Conservation (phyloP, 2,797 vertebrate species). For the Pseudopleuronectes americanus region DNA sequence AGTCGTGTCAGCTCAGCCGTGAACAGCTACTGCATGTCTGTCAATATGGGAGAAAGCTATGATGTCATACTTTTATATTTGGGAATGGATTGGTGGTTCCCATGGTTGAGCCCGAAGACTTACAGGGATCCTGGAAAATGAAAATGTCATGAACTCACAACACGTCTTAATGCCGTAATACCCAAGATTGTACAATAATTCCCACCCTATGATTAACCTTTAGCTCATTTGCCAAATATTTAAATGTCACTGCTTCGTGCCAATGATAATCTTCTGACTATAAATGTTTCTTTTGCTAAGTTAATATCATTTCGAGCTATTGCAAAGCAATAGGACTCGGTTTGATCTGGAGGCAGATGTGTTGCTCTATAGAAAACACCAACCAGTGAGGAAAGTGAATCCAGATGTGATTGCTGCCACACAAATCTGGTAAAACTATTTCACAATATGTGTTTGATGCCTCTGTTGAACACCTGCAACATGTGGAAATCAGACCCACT, state of each 20-base stretch:
- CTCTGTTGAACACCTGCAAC: background rate
- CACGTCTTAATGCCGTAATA: no score
- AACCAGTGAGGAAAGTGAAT: background rate
- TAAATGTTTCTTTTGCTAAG: no score
- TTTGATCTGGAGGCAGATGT: background rate
- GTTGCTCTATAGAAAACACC: background rate
- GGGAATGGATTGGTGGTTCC: background rate
- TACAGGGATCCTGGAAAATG: background rate
- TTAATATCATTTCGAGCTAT: no score
- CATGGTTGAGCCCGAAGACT: background rate
- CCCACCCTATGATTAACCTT: no score
- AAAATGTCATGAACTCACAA: no score
- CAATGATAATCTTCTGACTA: background rate
- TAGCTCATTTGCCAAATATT: no score
- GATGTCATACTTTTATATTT: background rate
- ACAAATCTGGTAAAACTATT: no score
- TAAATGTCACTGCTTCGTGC: constrained; percentile 1
- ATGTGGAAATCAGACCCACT: no score
- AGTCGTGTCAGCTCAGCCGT: background rate
- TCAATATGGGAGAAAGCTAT: background rate
- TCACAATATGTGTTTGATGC: no score
- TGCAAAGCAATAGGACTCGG: background rate
- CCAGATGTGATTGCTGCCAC: background rate
- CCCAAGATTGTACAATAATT: no score
- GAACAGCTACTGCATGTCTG: background rate